phyloP scores from a whole-genome alignment of 1,140 invertebrate species.

The Bombyx mandarina region DNA sequence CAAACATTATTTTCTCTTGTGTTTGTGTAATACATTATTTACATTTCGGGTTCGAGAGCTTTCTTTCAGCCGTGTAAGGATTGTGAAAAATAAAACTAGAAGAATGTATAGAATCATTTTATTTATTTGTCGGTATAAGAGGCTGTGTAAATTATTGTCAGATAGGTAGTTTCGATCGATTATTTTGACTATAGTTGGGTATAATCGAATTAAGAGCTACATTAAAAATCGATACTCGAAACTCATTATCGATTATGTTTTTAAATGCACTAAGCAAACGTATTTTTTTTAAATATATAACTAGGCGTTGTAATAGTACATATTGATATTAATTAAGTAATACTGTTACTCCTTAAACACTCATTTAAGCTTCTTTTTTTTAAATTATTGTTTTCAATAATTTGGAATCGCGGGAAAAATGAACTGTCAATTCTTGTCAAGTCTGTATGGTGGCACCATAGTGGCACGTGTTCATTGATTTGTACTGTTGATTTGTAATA shows the following conservation, averaged over 20 bases:
- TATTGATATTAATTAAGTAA: conserved; percentile 65
- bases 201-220: conserved; percentile 9
- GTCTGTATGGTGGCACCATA: no score
- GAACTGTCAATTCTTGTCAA: no score
- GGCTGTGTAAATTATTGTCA: conserved; percentile 69
- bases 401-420: no score
- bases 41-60: no score
- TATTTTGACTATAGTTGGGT: conserved; percentile 40
- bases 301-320: conserved; percentile 34
- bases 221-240: conserved; percentile 21
- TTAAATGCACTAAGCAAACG: conserved; percentile 31
- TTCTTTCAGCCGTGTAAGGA: no score
- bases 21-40: no score
- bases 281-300: conserved; percentile 23
- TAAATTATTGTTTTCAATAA: no score
- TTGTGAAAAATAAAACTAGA: no score
- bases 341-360: conserved; percentile 37
- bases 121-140: conserved; percentile 65
- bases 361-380: conserved; percentile 7
- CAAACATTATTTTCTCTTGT: neutral
- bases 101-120: conserved; percentile 51
- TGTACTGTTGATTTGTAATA: no score
- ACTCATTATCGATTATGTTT: conserved; percentile 20
- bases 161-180: conserved; percentile 53
- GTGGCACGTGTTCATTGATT: no score